phyloP scores from a whole-genome alignment of 2,113 vertebrate genomes.

The Hemicordylus capensis region DNA sequence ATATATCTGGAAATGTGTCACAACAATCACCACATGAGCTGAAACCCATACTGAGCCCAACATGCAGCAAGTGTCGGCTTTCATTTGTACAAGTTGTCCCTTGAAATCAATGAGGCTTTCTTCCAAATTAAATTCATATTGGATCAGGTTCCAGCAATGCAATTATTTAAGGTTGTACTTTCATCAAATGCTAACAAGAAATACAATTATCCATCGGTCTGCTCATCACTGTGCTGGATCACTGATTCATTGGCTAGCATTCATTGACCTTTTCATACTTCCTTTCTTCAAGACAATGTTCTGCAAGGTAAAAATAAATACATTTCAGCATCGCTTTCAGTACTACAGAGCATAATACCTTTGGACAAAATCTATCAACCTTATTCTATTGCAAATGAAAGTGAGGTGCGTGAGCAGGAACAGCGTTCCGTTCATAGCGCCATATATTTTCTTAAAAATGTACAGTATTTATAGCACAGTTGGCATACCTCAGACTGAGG shows the following conservation, averaged over 20 bases:
- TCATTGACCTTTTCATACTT: background rate
- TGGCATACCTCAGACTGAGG: too few relatives aligned
- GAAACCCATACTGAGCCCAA: background rate
- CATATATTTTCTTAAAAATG: too few relatives aligned
- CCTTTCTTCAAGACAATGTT: background rate
- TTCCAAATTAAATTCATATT: background rate
- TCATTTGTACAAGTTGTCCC: background rate
- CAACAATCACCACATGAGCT: background rate
- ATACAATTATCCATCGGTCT: constrained; percentile 7
- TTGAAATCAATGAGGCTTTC: background rate
- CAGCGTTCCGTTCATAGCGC: too few relatives aligned
- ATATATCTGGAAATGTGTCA: background rate
- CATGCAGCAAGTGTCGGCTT: background rate
- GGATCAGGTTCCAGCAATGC: background rate
- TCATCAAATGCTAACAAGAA: background rate
- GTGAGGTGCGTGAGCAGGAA: background rate
- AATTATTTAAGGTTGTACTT: background rate
- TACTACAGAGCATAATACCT: background rate
- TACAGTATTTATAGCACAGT: background rate
- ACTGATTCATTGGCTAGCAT: background rate
- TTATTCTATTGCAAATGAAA: background rate
- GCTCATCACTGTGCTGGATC: background rate
- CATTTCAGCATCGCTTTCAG: background rate
- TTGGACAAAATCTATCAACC: background rate
- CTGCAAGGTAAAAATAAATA: background rate